Evolutionary conservation across 2,888 invertebrate species (phyloP).

Genomic region (Helicoverpa assulta): DNA sequence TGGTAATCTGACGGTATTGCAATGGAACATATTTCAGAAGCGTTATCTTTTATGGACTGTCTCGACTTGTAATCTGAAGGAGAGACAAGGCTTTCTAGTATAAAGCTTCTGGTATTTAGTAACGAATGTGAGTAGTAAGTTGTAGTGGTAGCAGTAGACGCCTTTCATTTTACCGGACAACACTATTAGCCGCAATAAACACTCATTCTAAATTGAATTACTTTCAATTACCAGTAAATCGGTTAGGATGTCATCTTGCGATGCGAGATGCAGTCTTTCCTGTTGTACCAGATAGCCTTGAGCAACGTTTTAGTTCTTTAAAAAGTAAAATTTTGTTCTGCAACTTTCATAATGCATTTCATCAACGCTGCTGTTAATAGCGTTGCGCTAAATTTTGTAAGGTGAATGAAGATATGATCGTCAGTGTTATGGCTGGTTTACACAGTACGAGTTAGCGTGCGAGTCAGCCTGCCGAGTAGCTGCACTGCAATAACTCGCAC

Average conservation of each 20-base stretch:
- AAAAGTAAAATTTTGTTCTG: slow-evolving; percentile 47
- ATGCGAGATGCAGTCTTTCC: slow-evolving; percentile 57
- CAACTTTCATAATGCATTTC: slow-evolving; percentile 61
- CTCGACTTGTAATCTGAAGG: slow-evolving; percentile 20
- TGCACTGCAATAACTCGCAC: too few relatives aligned
- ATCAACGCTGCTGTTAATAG: slow-evolving; percentile 56
- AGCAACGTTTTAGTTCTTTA: slow-evolving; percentile 33
- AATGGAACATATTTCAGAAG: slow-evolving; percentile 17
- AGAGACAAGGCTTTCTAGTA: slow-evolving; percentile 29
- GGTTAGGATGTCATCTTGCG: slow-evolving; percentile 75
- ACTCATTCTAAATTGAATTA: slow-evolving; percentile 78
- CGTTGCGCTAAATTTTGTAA: slow-evolving; percentile 69
- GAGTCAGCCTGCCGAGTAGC: too few relatives aligned
- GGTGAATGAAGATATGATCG: slow-evolving; percentile 67
- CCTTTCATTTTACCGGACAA: slow-evolving; percentile 68
- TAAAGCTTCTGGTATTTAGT: slow-evolving; percentile 34
- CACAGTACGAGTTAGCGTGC: too few relatives aligned
- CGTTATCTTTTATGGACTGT: slow-evolving; percentile 17
- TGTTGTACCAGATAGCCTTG: slow-evolving; percentile 56
- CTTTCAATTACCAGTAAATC: slow-evolving; percentile 79
- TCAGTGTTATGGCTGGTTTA: too few relatives aligned
- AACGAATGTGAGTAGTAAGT: slow-evolving; percentile 42
- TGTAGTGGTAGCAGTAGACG: slow-evolving; percentile 40
- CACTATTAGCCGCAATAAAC: slow-evolving; percentile 71
- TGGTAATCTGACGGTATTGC: slow-evolving; percentile 46